These are phyloP conservation scores for Anisognathus igniventris DNA, from an alignment of 2,797 vertebrate genomes.

Conservation along the genomic window DNA sequence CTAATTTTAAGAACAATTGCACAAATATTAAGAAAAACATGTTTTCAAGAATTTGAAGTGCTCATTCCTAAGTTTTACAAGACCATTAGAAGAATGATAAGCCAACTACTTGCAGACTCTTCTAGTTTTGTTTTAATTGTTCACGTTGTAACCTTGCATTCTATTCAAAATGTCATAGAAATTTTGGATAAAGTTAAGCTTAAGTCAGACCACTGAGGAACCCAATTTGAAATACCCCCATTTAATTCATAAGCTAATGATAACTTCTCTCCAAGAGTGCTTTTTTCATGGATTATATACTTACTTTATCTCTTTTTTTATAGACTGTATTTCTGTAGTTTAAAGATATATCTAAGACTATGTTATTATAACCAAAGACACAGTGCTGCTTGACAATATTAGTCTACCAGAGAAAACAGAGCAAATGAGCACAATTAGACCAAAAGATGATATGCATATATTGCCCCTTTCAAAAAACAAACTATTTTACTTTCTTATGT, in stretches of 20 bases:
- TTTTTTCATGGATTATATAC: not conserved
- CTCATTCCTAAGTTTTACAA: not conserved
- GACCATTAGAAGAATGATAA: not conserved
- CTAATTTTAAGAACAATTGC: not conserved
- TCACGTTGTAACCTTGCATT: accelerated
- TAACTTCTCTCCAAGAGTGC: not conserved
- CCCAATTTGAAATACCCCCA: not conserved
- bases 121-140: not conserved
- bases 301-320: not conserved
- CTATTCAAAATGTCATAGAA: not conserved
- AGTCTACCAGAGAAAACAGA: not conserved
- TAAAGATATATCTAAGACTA: not conserved
- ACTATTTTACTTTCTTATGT: not conserved
- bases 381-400: not conserved
- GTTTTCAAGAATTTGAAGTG: not conserved
- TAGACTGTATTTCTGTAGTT: not conserved
- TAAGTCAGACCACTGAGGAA: not conserved
- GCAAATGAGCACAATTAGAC: not conserved
- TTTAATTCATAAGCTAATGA: not conserved
- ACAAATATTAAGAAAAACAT: not conserved
- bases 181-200: not conserved
- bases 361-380: not conserved
- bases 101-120: not conserved
- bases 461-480: not conserved
- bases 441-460: not conserved